These are phyloP conservation scores for Phyllotreta striolata DNA, from an alignment of 2,888 invertebrate species.

Conservation along the genomic window DNA sequence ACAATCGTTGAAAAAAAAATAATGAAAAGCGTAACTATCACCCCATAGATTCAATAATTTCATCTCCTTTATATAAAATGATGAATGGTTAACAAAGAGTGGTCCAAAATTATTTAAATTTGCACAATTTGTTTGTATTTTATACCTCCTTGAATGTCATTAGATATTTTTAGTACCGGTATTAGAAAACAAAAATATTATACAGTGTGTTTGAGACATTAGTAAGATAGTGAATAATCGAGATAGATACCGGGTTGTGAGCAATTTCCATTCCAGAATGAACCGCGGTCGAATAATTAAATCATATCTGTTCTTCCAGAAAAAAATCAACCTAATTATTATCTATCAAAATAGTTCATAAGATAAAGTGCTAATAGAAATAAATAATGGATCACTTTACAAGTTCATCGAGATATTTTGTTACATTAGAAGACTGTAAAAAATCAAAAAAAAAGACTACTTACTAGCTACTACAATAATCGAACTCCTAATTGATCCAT, in stretches of 20 bases:
- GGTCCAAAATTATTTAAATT: too few relatives aligned
- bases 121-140: too few relatives aligned
- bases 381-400: neutral
- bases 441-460: too few relatives aligned
- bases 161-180: too few relatives aligned
- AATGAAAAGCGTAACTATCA: neutral
- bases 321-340: slow-evolving; percentile 10
- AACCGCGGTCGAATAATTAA: slow-evolving; percentile 6
- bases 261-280: neutral
- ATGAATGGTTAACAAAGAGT: too few relatives aligned
- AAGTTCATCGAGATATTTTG: neutral
- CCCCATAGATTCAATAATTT: neutral
- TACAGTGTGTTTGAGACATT: neutral
- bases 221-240: neutral
- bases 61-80: neutral
- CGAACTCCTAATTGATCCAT: too few relatives aligned
- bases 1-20: slow-evolving; percentile 16
- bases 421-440: too few relatives aligned
- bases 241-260: neutral
- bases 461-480: too few relatives aligned
- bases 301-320: slow-evolving; percentile 43
- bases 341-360: neutral
- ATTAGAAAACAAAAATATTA: neutral
- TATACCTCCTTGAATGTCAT: too few relatives aligned
- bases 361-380: neutral